Percentiles rank a stretch among this genome's conserved stretches.
Evolutionary conservation across 1,140 invertebrate species (phyloP).

Genomic region (Drosophila bocqueti): DNA sequence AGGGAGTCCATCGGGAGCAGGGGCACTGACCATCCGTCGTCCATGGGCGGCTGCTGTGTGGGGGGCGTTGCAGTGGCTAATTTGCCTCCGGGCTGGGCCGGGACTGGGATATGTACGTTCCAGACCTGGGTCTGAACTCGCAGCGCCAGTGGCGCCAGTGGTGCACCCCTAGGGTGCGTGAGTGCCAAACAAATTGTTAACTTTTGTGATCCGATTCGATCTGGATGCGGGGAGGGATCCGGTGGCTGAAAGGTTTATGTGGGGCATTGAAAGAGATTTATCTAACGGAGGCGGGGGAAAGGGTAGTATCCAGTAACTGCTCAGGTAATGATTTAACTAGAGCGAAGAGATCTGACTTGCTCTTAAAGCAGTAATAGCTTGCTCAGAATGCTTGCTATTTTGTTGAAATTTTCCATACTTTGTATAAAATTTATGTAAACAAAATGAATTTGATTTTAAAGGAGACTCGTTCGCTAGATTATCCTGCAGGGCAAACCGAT

Average conservation of each 20-base stretch:
- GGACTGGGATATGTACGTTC: conserved; percentile 23
- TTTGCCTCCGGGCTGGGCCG: conserved; percentile 45
- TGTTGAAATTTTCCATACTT: background rate
- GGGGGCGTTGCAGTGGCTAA: conserved; percentile 74
- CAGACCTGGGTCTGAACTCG: background rate
- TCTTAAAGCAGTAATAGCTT: background rate
- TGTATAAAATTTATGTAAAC: background rate
- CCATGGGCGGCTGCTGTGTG: conserved; percentile 14
- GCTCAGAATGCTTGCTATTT: too few relatives aligned
- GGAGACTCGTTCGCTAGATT: background rate
- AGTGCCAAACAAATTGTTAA: conserved; percentile 73
- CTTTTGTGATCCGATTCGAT: conserved; percentile 52
- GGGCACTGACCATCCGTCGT: conserved; percentile 1
- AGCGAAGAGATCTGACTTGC: too few relatives aligned
- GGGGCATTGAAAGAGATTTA: background rate
- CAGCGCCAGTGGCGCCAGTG: conserved; percentile 61
- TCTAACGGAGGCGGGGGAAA: background rate
- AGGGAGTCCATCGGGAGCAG: background rate
- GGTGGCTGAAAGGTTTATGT: conserved; percentile 9
- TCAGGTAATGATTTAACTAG: background rate
- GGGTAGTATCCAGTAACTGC: background rate
- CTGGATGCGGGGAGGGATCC: conserved; percentile 1
- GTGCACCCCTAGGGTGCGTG: conserved; percentile 54
- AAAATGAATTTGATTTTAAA: background rate
- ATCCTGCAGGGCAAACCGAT: background rate